A percentile compares a stretch with the other conserved stretches of the same genome.
phyloP scores from a whole-genome alignment of 2,797 vertebrate genomes.

The Chromobotia macracanthus region DNA sequence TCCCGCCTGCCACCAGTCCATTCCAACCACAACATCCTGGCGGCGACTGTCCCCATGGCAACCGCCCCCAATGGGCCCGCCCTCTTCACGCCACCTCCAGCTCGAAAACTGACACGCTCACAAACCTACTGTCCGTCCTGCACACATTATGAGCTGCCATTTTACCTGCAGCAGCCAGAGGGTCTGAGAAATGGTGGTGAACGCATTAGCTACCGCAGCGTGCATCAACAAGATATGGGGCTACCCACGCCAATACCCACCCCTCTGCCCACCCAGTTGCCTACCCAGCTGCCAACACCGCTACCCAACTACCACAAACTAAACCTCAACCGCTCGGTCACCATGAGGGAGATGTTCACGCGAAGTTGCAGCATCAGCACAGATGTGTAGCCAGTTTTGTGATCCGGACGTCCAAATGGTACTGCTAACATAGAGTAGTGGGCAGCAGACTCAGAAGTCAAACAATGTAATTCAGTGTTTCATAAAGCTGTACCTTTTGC shows the following conservation, averaged over 20 bases:
- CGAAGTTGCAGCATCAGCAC: constrained; percentile 97
- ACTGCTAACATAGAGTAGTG: neutral
- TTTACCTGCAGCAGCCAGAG: constrained; percentile 92
- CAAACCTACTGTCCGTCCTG: constrained; percentile 88
- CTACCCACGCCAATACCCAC: constrained; percentile 73
- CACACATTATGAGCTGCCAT: constrained; percentile 87
- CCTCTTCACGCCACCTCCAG: constrained; percentile 81
- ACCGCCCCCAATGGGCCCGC: constrained; percentile 88
- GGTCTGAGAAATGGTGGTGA: constrained; percentile 89
- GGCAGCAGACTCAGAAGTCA: neutral
- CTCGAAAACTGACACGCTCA: constrained; percentile 80
- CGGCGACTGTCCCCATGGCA: constrained; percentile 85
- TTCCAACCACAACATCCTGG: constrained; percentile 89
- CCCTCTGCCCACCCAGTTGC: constrained; percentile 55
- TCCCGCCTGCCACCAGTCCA: constrained; percentile 89
- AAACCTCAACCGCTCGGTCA: constrained; percentile 88
- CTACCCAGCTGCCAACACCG: constrained; percentile 66
- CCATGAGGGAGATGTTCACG: constrained; percentile 94
- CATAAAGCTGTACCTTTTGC: neutral
- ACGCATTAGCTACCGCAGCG: constrained; percentile 83
- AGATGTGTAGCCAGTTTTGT: constrained; percentile 81
- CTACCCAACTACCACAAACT: constrained; percentile 86
- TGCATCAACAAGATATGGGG: constrained; percentile 88
- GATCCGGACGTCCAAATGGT: neutral
- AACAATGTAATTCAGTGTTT: neutral